Evolutionary conservation across 2,888 invertebrate genomes (phyloP).

Genomic region (Zaprionus bogoriensis): DNA sequence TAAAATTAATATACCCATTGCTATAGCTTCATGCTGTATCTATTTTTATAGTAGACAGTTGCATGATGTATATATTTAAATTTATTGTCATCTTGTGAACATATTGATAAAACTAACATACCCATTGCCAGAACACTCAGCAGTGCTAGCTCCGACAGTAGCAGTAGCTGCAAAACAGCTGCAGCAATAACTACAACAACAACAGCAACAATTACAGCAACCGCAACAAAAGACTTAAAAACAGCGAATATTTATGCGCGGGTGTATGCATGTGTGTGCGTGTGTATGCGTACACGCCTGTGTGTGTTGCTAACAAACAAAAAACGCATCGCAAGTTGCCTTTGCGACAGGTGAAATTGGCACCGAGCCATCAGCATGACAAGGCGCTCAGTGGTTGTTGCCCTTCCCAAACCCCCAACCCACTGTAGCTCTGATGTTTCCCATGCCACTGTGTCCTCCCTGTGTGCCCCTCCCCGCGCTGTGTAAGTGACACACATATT

Average conservation of each 20-base stretch:
- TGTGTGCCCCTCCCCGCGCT: neutral
- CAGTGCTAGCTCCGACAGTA: constrained; percentile 21
- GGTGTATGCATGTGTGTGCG: neutral
- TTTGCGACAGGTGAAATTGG: constrained; percentile 64
- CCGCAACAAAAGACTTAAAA: constrained; percentile 2
- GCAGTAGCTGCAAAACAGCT: constrained; percentile 26
- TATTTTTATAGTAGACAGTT: no score
- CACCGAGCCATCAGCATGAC: constrained; percentile 62
- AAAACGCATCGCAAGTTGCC: constrained; percentile 25
- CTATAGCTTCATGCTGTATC: no score
- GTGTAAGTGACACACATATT: constrained; percentile 43
- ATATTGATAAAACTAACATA: no score
- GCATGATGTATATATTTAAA: no score
- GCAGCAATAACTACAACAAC: constrained; percentile 29
- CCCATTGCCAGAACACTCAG: neutral
- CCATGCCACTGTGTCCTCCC: neutral
- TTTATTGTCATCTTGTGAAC: no score
- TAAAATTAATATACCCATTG: no score
- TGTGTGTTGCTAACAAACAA: constrained; percentile 7
- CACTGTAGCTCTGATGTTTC: neutral
- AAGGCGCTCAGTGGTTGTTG: constrained; percentile 31
- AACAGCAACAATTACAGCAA: neutral
- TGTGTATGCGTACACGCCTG: neutral
- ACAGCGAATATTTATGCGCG: neutral
- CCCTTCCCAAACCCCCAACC: neutral